Base-by-base conservation (phyloP, 2,113 vertebrate species). In the Danio rerio region DNA sequence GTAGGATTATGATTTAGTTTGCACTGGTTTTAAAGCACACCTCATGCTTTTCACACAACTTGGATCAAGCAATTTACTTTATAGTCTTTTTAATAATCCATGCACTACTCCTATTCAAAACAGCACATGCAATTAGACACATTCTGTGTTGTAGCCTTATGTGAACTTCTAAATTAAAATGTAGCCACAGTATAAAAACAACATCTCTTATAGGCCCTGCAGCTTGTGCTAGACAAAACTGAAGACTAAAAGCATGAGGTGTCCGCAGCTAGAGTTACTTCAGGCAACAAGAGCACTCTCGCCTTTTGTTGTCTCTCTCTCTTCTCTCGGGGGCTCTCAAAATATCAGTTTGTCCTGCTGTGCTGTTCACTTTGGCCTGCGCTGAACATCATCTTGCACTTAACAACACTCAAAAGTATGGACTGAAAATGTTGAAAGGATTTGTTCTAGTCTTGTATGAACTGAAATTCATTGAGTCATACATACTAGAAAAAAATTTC, bases 191-290 rank as follows among this genome's bases (percentile, higher is more conserved):
- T 15, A 21, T 59, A 10, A 61, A 45, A 56, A 74, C 16, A 47
- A 69, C 5, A 50, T 69, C 20, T 84, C 65, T 62, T 18, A 65
- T 20, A 49, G 52, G 42, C 31, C 7, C 47, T 62, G 18, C 15
- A 53, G 59, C 45, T 53, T 16, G 13, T 75, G 56, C 61, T 18
- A 74, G 76, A 81, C 18, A 82, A 82, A 65, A 78, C 31, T 18
- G 31, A 49, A 40, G 9, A 18, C 31, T 86, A 85, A 88, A 83
- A 83, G 76, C 80, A 47, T 1, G 52, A 70, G 52, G 11, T 9
- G 69, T 71, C 65, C 56, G 31, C 18, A 20, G 16, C 78, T 45
- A 49, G 50, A 55, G 59, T 59, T 53, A 73, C 86, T 77, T 83
- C 13, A 16, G 72, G 81, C 69, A 61, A 42, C 63, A 56, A 47